Base-by-base conservation (phyloP, 2,797 vertebrate genomes). In the Halcyon smyrnensis region DNA sequence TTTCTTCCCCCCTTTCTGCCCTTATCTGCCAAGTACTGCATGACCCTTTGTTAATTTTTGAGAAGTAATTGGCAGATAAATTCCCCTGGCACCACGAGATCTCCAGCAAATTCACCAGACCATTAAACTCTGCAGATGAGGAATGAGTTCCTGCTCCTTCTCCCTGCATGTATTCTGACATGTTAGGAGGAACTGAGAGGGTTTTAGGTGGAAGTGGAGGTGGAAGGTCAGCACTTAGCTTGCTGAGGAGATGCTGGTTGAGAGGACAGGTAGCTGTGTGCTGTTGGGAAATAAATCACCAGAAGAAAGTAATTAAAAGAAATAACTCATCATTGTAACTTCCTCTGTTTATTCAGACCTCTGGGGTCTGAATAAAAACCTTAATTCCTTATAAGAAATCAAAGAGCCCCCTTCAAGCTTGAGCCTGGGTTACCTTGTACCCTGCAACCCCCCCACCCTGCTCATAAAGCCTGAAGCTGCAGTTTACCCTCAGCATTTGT, bases 21-120 rank as follows among this genome's bases (percentile, higher is more conserved):
- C 53, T 85, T 77, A 80, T 48, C 76, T 91, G 69, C 59, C 67
- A 68, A 83, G 50, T 10, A n/a, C 71, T 78, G 69, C 14, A 1
- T 56, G 67, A 95, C 70, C 59, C 51, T 84, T 50, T 9, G 27
- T 56, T 94, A 57, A 56, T 91, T 93, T 60, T 67, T 56, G 39
- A 79, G 85, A 89, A 88, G 51, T 82, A 94, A 87, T 67, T 95
- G 83, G 74, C 85, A 91, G 94, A 88, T 89, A 74, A 88, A 95
- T 86, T 69, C 65, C 65, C 43, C 28, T 8, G 1, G 59, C 65
- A 86, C 48, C 83, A 95, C 0, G 2, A 91, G 87, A 73, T 65
- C 43, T 63, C 51, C 71, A 78, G 78, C 62, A 94, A 93, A 68
- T 4, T 68, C 73, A 90, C 12, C 50, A 65, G 70, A 92, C 85